Conservation (phyloP, 1,140 invertebrate genomes). For the Bombus huntii region DNA sequence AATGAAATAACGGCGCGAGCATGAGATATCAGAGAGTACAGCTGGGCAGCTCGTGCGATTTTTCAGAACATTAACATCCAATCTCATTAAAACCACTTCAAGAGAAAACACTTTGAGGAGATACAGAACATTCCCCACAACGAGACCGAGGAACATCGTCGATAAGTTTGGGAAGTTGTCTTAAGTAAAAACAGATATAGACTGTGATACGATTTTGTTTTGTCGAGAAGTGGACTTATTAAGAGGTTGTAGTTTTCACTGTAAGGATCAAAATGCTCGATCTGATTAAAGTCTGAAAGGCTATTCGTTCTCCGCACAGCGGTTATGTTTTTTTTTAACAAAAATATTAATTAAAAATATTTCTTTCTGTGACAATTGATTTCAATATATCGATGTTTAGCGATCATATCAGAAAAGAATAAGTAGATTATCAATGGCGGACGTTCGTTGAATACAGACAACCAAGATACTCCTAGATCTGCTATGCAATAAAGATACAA, state of each 20-base stretch:
- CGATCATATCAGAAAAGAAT: not conserved
- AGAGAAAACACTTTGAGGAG: not conserved
- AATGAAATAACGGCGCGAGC: not conserved
- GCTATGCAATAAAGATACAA: no score
- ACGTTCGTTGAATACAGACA: not conserved
- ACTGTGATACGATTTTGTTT: not conserved
- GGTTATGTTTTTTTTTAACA: not conserved
- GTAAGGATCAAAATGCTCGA: not conserved
- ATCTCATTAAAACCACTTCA: slow-evolving; percentile 2
- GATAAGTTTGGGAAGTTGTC: not conserved
- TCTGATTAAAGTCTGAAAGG: not conserved
- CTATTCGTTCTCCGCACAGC: not conserved
- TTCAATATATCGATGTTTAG: not conserved
- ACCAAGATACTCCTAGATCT: no score
- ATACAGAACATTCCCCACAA: not conserved
- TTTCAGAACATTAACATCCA: slow-evolving; percentile 9
- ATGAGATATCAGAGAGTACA: not conserved
- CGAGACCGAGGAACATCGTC: not conserved
- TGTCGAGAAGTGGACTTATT: not conserved
- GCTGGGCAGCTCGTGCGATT: not conserved
- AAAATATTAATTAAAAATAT: not conserved
- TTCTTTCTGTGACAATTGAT: not conserved
- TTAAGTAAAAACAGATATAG: not conserved
- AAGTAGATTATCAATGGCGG: not conserved
- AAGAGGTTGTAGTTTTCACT: not conserved